Evolutionary conservation across 1,140 invertebrate species (phyloP).

Genomic region (Homalodisca vitripennis): DNA sequence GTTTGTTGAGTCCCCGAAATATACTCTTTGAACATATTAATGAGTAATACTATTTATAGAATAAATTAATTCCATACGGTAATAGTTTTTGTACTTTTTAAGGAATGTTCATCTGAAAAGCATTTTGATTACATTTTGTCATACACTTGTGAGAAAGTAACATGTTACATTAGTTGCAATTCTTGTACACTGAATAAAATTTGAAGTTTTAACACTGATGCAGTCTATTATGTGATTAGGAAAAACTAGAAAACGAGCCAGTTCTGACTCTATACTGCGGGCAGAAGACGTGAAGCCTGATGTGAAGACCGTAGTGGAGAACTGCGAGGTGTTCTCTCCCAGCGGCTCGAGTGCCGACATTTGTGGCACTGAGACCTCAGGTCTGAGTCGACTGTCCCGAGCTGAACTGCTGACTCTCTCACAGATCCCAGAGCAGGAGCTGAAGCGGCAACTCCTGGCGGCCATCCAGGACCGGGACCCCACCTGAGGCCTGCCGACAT

Average conservation of each 20-base stretch:
- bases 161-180: no score
- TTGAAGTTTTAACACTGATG: no score
- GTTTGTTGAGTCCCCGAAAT: no score
- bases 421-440: conserved; percentile 37
- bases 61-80: no score
- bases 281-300: conserved; percentile 9
- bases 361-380: neutral
- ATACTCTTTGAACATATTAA: no score
- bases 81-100: no score
- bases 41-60: no score
- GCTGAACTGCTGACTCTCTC: conserved; percentile 37
- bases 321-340: conserved; percentile 16
- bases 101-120: no score
- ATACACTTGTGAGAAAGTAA: no score
- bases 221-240: no score
- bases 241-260: conserved; percentile 11
- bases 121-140: no score
- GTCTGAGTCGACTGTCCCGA: conserved; percentile 35
- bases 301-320: conserved; percentile 1
- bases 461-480: conserved; percentile 39
- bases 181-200: no score
- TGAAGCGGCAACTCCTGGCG: conserved; percentile 37
- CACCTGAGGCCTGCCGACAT: conserved; percentile 33
- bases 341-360: neutral
- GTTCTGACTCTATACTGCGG: conserved; percentile 18